These are phyloP conservation scores for Thomomys bottae DNA, from an alignment of 2,113 vertebrate genomes.

Conservation along the genomic window DNA sequence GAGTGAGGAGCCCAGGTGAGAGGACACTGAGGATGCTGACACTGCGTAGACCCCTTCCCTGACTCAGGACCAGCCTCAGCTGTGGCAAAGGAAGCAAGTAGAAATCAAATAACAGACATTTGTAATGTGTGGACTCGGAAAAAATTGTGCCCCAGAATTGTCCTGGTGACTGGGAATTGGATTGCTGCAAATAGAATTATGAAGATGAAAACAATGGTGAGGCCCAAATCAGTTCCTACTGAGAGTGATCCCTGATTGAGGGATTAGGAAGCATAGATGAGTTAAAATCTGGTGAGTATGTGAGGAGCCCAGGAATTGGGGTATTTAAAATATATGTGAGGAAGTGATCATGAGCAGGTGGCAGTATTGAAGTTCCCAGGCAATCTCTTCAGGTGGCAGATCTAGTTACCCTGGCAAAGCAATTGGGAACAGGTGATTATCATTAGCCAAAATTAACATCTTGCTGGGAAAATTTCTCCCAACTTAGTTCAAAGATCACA, in stretches of 20 bases:
- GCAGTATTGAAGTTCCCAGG: background rate
- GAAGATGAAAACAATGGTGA: slow-evolving; percentile 50
- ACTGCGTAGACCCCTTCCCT: background rate
- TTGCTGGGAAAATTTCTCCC: slow-evolving; percentile 23
- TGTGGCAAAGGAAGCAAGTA: background rate
- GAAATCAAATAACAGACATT: background rate
- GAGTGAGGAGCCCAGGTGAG: background rate
- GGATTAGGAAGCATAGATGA: slow-evolving; percentile 2
- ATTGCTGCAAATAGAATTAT: slow-evolving; percentile 18
- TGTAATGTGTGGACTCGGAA: background rate
- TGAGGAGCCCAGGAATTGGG: background rate
- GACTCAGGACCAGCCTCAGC: background rate
- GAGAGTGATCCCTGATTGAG: slow-evolving; percentile 15
- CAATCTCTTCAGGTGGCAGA: background rate
- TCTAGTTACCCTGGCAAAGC: background rate
- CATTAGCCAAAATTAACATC: slow-evolving; percentile 33
- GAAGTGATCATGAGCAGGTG: background rate
- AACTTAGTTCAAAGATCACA: background rate
- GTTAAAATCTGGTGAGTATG: background rate
- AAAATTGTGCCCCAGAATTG: background rate
- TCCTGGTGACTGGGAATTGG: background rate
- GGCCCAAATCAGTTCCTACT: background rate
- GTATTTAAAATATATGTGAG: slow-evolving; percentile 24
- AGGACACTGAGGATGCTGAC: background rate
- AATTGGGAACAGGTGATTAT: background rate